Percentiles rank a stretch among this genome's conserved stretches.
Conservation (phyloP, 2,888 invertebrate species). For the Acanthoscelides obtectus region DNA sequence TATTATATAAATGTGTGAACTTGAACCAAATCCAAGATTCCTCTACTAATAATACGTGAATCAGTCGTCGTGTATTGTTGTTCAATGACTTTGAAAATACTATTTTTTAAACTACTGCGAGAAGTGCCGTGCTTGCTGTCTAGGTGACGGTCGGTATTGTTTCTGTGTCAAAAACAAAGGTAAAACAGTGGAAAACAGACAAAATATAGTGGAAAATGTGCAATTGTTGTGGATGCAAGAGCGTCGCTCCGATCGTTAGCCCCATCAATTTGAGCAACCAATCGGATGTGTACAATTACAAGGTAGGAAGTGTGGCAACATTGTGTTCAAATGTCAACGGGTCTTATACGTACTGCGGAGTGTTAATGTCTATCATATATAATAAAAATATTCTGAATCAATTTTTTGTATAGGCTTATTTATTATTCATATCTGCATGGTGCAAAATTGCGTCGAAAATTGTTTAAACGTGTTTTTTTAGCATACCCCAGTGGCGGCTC, state of each 20-base stretch:
- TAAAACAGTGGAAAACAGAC: slow-evolving; percentile 7
- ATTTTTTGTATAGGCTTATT: no score
- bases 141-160: not conserved
- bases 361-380: no score
- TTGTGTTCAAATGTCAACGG: not conserved
- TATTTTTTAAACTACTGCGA: slow-evolving; percentile 19
- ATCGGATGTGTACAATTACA: slow-evolving; percentile 65
- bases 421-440: no score
- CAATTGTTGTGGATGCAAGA: slow-evolving; percentile 58
- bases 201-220: slow-evolving; percentile 46
- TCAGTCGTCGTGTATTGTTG: slow-evolving; percentile 10
- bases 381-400: no score
- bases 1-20: slow-evolving; percentile 22
- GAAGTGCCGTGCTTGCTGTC: slow-evolving; percentile 1
- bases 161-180: not conserved
- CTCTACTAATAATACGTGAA: slow-evolving; percentile 18
- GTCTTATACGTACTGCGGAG: no score
- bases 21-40: slow-evolving; percentile 23
- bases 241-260: slow-evolving; percentile 65
- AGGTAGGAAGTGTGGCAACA: slow-evolving; percentile 26
- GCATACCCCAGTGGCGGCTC: no score
- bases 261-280: slow-evolving; percentile 73
- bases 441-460: no score
- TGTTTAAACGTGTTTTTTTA: no score
- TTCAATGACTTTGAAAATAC: slow-evolving; percentile 26